A percentile compares a stretch with the other conserved stretches of the same genome.
These are phyloP conservation scores for Melitaea athalia DNA, from an alignment of 2,888 invertebrate genomes.

Conservation along the genomic window DNA sequence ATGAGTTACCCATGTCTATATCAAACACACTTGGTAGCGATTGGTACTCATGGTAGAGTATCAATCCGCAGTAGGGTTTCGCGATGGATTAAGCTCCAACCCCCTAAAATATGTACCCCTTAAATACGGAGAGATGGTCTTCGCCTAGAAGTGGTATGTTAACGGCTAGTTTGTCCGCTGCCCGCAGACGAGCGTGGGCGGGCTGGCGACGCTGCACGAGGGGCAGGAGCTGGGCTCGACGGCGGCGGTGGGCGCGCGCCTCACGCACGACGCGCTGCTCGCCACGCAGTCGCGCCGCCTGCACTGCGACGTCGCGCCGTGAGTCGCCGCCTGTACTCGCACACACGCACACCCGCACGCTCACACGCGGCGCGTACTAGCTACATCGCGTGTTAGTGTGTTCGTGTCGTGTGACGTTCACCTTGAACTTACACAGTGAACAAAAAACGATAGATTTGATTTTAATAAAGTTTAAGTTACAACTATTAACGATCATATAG, in stretches of 20 bases:
- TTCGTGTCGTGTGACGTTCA: not conserved
- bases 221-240: slow-evolving; percentile 77
- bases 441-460: too few species aligned
- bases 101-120: too few species aligned
- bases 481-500: not conserved
- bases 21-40: too few species aligned
- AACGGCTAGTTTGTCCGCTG: too few species aligned
- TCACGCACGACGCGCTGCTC: slow-evolving; percentile 90
- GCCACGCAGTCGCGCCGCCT: slow-evolving; percentile 89
- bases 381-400: not conserved
- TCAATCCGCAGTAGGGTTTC: too few species aligned
- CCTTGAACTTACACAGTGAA: not conserved
- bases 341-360: slow-evolving; percentile 6
- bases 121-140: too few species aligned
- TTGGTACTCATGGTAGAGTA: too few species aligned
- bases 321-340: slow-evolving; percentile 44
- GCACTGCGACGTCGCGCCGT: slow-evolving; percentile 82
- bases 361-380: not conserved
- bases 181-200: slow-evolving; percentile 51
- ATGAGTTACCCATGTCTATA: too few species aligned
- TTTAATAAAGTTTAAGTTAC: not conserved
- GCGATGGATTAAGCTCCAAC: too few species aligned
- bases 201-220: slow-evolving; percentile 93
- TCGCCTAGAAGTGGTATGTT: too few species aligned
- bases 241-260: slow-evolving; percentile 68